Evolutionary conservation across 2,113 vertebrate species (phyloP), one percentile per base, ranked within the genome.

Genomic region (Ictalurus punctatus): DNA sequence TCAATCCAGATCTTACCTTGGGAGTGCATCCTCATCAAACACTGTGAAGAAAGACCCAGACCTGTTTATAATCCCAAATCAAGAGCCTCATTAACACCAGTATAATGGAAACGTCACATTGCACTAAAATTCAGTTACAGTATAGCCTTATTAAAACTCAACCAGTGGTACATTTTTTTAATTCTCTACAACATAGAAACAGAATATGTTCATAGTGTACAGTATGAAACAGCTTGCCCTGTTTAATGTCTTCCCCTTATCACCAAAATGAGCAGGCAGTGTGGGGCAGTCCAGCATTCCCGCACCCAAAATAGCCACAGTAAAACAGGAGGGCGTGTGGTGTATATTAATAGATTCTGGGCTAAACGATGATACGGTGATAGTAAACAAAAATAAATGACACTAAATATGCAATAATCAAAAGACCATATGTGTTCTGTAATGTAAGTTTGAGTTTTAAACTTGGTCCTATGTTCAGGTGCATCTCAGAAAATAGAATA

Each of bases 281-380:
- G 21, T 54, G 74, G 74, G 59, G 6, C 48, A 48, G 69, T 71
- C 61, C 79, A 86, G 86, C 90, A 91, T 90, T 83, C 90, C 86
- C 25, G 17, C 48, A 87, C 91, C 90, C 79, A 89, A 90, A 92
- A 93, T 93, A 93, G 92, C 54, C 9, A 1, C 86, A 63, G 87
- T 63, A 78, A 78, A 74, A 21, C 67, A 65, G 87, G 21, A 87
- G 81, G 81, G 85, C 69, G 85, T 88, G 91, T 67, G 69, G 40
- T n/a, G 6, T 58, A 67, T 93, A 93, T 93, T 93, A 91, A 91
- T 93, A 93, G 91, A 80, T 88, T 79, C 74, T 83, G 76, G 30
- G 86, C 44, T 69, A 90, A 89, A 85, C 59, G 58, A 86, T 84
- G 52, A 91, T 90, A 87, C 37, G 63, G 84, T 85, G 59, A 87